These are phyloP conservation scores for Phymatocera aterrima DNA, from an alignment of 2,888 invertebrate species.

Conservation along the genomic window DNA sequence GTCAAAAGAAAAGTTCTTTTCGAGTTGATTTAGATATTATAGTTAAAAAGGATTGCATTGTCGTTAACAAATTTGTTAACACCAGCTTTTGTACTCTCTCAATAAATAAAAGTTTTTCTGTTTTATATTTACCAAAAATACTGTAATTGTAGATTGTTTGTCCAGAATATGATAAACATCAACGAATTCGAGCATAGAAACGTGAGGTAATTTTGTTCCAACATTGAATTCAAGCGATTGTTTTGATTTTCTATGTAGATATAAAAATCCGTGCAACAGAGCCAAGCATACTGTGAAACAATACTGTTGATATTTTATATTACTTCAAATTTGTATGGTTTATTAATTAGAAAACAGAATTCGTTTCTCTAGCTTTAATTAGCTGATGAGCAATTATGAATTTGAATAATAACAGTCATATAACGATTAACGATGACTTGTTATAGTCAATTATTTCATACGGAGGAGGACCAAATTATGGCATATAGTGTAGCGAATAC, in stretches of 20 bases:
- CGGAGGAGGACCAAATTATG: background rate
- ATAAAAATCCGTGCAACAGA: slow-evolving; percentile 14
- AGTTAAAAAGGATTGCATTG: background rate
- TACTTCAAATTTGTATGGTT: background rate
- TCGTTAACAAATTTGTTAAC: background rate
- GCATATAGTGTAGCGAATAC: background rate
- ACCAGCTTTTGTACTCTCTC: too few species aligned
- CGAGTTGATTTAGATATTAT: background rate
- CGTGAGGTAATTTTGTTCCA: background rate
- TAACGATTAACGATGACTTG: slow-evolving; percentile 27
- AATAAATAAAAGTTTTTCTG: background rate
- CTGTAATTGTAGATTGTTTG: background rate
- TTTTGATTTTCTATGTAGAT: too few species aligned
- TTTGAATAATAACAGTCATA: background rate
- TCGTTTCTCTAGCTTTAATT: background rate
- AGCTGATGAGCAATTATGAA: too few species aligned
- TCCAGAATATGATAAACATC: background rate
- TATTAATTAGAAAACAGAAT: background rate
- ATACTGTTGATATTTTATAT: slow-evolving; percentile 5
- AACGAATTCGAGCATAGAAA: background rate
- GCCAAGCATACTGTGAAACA: background rate
- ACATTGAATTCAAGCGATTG: background rate
- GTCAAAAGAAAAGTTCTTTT: background rate
- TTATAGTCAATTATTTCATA: slow-evolving; percentile 31
- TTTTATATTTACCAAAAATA: background rate